Percentiles rank a stretch among this genome's conserved stretches.
These are phyloP conservation scores for Bovichtus diacanthus DNA, from an alignment of 2,797 vertebrate genomes.

Conservation along the genomic window DNA sequence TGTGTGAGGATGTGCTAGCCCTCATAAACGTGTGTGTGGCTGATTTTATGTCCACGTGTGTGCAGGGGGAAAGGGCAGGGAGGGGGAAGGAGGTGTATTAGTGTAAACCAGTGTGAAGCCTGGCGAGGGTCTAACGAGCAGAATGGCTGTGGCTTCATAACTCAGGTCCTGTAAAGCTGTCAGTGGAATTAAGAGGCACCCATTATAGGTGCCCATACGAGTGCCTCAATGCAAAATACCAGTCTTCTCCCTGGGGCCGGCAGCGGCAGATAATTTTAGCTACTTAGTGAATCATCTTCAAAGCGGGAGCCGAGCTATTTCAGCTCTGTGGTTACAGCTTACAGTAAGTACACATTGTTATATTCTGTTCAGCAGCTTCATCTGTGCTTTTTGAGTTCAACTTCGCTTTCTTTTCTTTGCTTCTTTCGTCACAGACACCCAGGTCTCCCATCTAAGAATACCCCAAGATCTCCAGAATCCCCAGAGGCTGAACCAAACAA, in stretches of 20 bases:
- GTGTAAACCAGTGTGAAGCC: conserved; percentile 75
- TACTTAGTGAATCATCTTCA: conserved; percentile 86
- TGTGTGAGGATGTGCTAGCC: conserved; percentile 29
- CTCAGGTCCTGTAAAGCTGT: conserved; percentile 86
- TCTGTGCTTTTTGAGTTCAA: conserved; percentile 29
- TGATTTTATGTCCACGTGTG: conserved; percentile 43
- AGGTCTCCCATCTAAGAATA: conserved; percentile 43
- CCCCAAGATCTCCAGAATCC: conserved; percentile 28
- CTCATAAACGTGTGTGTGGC: conserved; percentile 47
- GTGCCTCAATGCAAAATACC: conserved; percentile 82
- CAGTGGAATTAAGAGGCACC: conserved; percentile 86
- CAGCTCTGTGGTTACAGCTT: conserved; percentile 30
- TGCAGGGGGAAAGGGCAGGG: conserved; percentile 41
- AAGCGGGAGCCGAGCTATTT: conserved; percentile 54
- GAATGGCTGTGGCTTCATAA: conserved; percentile 77
- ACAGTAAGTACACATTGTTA: conserved; percentile 40
- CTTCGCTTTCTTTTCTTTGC: conserved; percentile 2
- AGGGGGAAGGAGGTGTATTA: conserved; percentile 63
- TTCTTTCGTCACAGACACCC: conserved; percentile 14
- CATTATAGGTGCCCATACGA: conserved; percentile 83
- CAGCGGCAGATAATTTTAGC: conserved; percentile 81
- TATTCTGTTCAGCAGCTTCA: conserved; percentile 21
- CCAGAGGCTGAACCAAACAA: conserved; percentile 51
- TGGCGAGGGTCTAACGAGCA: conserved; percentile 78
- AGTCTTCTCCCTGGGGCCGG: conserved; percentile 72